Evolutionary conservation across 2,888 invertebrate genomes (phyloP).

Genomic region (Heliconius aoede): DNA sequence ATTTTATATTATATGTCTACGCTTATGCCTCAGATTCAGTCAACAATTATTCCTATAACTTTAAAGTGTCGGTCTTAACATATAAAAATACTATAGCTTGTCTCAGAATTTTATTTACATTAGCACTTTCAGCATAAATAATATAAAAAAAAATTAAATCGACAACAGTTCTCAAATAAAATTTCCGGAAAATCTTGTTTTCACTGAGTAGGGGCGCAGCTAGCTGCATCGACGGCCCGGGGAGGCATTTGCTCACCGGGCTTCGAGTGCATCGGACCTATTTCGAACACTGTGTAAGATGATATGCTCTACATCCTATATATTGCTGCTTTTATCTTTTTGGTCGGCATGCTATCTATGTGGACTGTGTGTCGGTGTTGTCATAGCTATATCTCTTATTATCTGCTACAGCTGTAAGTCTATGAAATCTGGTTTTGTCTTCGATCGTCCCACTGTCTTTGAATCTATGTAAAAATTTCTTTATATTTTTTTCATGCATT

Average conservation of each 20-base stretch:
- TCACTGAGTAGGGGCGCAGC: background rate
- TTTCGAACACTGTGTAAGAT: conserved; percentile 26
- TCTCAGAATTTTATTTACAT: no score
- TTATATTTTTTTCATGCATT: background rate
- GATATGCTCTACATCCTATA: conserved; percentile 11
- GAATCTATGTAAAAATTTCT: background rate
- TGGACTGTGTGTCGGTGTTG: conserved; percentile 5
- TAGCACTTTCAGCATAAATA: background rate
- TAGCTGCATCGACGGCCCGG: conserved; percentile 37
- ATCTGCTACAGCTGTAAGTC: conserved; percentile 4
- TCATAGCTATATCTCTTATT: conserved; percentile 10
- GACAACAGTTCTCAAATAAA: background rate
- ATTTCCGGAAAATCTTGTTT: conserved; percentile 13
- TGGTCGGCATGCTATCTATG: conserved; percentile 30
- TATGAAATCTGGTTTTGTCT: background rate
- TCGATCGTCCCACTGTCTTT: background rate
- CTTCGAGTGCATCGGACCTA: conserved; percentile 23
- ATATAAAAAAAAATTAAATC: background rate
- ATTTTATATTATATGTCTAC: no score
- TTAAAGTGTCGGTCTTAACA: no score
- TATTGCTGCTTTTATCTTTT: conserved; percentile 8
- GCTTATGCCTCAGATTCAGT: no score
- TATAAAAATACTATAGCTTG: no score
- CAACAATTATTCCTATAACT: no score
- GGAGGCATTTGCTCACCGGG: conserved; percentile 28